Base-by-base conservation (phyloP, 2,888 invertebrate genomes). In the Brachyptera putata region DNA sequence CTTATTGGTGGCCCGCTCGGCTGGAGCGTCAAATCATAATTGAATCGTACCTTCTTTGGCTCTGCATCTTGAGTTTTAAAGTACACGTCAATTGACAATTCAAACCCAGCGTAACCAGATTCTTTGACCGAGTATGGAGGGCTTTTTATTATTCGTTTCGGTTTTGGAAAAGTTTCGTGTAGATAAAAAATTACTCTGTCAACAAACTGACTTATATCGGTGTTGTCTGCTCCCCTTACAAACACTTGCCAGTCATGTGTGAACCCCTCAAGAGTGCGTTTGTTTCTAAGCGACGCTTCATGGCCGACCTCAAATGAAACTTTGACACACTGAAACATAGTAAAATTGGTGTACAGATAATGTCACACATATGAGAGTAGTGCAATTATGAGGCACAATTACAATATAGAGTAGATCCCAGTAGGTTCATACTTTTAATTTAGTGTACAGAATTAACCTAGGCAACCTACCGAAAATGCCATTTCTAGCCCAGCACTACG, bases 241-340 rank as follows among this genome's bases (percentile, higher is more conserved):
- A 89, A 96, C 57, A 97, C 87, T 75, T 92, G 91, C 97, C 97
- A 97, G 75, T 97, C 96, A 78, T 97, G 97, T 67, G 96, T 97
- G 74, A 91, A 95, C 49, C 94, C 95, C 73, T 94, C 91, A 21
- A 85, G 84, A 13, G 94, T 92, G 69, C 84, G 84, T 73, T 90
- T 89, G 57, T 85, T 84, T 70, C 90, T 85, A 68, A 93, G 74
- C 63, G 85, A 83, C 66, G 96, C 92, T 75, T 86, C 84, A 77
- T 97, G 96, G 66, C 96, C 96, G 74, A 95, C 88, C 80, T 95
- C 95, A 72, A 96, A 84, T 74, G 86, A 86, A 69, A 95, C 89
- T 73, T 85, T 84, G 66, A 89, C 83, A 69, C 70, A 71, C 74
- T 75, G 67, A 14, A 48, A 59, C 30, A 56, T 18, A n/a, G n/a